A percentile compares a stretch with the other conserved stretches of the same genome.
Evolutionary conservation across 2,113 vertebrate species (phyloP).

Genomic region (Cyanocitta stelleri): DNA sequence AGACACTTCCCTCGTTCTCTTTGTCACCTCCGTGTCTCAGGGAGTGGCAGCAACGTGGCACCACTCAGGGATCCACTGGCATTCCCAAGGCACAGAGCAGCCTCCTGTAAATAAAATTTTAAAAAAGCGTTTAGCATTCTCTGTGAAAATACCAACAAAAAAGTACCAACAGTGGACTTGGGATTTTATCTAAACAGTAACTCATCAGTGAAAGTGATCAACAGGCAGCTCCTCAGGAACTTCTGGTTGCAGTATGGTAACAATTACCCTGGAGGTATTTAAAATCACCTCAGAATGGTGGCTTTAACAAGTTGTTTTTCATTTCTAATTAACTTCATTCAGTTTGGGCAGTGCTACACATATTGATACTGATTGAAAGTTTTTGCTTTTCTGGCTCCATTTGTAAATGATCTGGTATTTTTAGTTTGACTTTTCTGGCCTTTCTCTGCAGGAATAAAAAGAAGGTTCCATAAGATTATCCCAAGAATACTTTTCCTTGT

Average conservation of each 20-base stretch:
- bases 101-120: background rate
- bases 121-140: fast-evolving
- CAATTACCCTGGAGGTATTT: background rate
- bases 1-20: background rate
- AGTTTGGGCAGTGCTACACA: background rate
- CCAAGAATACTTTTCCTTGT: background rate
- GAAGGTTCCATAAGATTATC: background rate
- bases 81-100: background rate
- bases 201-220: background rate
- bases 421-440: background rate
- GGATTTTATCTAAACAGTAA: background rate
- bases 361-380: no score
- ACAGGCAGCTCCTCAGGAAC: background rate
- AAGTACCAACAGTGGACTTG: background rate
- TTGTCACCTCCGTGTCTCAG: fast-evolving
- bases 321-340: background rate
- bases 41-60: fast-evolving
- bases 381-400: background rate
- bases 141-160: background rate
- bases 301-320: background rate
- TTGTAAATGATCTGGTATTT: background rate
- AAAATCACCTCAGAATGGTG: background rate
- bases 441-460: background rate
- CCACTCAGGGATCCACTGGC: background rate
- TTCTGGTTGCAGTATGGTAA: background rate